Evolutionary conservation across 2,797 vertebrate species (phyloP).

Genomic region (Leptodactylus fallax): DNA sequence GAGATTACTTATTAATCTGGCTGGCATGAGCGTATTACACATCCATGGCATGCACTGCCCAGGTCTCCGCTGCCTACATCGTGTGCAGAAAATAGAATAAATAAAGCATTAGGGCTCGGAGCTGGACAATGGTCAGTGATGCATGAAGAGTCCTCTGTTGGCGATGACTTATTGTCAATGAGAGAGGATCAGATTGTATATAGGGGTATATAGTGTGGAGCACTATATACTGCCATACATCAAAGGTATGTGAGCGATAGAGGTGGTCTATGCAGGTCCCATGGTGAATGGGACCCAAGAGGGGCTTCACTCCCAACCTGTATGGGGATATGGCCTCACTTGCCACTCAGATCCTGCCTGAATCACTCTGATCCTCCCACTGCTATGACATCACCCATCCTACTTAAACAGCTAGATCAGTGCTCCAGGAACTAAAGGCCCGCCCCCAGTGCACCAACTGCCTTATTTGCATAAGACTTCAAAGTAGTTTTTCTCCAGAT

Average conservation of each 20-base stretch:
- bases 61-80: neutral
- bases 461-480: too few relatives aligned
- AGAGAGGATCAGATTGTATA: neutral
- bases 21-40: conserved; percentile 24
- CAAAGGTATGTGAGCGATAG: neutral
- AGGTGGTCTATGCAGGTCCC: too few relatives aligned
- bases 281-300: too few relatives aligned
- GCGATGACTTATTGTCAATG: neutral
- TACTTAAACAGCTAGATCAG: too few relatives aligned
- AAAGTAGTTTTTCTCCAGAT: too few relatives aligned
- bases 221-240: neutral
- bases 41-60: conserved; percentile 7
- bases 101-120: neutral
- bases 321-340: too few relatives aligned
- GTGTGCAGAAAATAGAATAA: neutral
- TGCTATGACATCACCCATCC: too few relatives aligned
- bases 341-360: too few relatives aligned
- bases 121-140: neutral
- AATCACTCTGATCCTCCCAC: too few relatives aligned
- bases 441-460: too few relatives aligned
- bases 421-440: too few relatives aligned
- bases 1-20: conserved; percentile 55
- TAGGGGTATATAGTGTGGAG: neutral
- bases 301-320: too few relatives aligned
- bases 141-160: neutral